phyloP scores from a whole-genome alignment of 2,113 vertebrate species.

The Pachycephala philippinensis region DNA sequence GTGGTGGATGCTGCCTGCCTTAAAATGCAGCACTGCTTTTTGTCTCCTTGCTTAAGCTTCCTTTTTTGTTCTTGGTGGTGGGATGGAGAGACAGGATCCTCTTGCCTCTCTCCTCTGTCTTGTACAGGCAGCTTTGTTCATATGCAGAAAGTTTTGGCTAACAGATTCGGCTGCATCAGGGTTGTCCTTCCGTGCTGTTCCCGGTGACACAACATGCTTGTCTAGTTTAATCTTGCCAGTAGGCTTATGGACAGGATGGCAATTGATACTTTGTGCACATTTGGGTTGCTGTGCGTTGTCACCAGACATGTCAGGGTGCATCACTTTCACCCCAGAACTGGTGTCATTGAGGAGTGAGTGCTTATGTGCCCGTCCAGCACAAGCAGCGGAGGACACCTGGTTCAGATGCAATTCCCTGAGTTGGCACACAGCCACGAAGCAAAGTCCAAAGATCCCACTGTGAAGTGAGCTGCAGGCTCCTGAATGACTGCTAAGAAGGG shows the following conservation, averaged over 20 bases:
- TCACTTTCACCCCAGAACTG: background rate
- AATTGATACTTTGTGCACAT: background rate
- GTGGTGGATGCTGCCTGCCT: background rate
- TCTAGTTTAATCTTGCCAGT: background rate
- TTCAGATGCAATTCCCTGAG: background rate
- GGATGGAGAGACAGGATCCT: background rate
- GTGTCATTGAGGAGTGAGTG: background rate
- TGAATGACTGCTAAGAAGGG: background rate
- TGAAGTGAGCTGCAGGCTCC: background rate
- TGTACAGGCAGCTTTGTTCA: background rate
- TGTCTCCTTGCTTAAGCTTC: background rate
- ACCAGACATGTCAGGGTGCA: background rate
- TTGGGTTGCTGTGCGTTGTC: background rate
- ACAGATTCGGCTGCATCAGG: rapidly evolving
- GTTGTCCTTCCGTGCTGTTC: background rate
- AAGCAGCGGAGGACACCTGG: background rate
- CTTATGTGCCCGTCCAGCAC: background rate
- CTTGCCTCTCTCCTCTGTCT: background rate
- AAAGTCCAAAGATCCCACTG: background rate
- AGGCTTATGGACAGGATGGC: background rate
- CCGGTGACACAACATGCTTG: background rate
- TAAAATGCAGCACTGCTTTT: background rate
- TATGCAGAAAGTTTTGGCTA: background rate
- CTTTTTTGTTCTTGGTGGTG: background rate
- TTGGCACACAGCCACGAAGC: background rate